A percentile compares a stretch with the other conserved stretches of the same genome.
Evolutionary conservation across 2,797 vertebrate species (phyloP).

Genomic region (Eupleurogrammus muticus): DNA sequence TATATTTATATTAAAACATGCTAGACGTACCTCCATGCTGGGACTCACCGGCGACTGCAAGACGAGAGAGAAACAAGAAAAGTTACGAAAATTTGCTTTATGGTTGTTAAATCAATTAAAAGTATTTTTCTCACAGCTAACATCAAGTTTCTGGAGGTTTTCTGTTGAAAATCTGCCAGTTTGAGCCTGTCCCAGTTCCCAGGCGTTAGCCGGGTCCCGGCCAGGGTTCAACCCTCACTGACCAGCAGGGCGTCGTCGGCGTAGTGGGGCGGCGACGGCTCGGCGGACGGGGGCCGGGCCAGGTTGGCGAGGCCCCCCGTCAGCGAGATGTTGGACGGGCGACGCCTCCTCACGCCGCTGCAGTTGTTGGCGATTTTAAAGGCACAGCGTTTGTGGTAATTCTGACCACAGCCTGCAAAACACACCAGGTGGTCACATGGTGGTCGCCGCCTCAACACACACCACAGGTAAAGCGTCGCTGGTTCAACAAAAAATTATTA

Average conservation of each 20-base stretch:
- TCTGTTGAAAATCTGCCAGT: too few relatives aligned
- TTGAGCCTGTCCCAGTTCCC: too few relatives aligned
- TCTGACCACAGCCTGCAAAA: constrained; percentile 91
- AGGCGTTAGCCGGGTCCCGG: too few relatives aligned
- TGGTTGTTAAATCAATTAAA: too few relatives aligned
- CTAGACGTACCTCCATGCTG: constrained; percentile 90
- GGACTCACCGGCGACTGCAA: constrained; percentile 91
- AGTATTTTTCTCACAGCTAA: too few relatives aligned
- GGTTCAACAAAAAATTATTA: too few relatives aligned
- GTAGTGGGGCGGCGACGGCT: constrained; percentile 82
- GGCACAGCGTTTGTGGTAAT: constrained; percentile 98
- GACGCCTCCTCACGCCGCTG: constrained; percentile 91
- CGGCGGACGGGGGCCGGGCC: constrained; percentile 88
- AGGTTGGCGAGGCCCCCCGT: constrained; percentile 86
- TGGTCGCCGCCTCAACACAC: too few relatives aligned
- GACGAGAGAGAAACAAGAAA: not conserved
- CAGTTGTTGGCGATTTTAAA: constrained; percentile 99
- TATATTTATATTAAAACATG: not conserved
- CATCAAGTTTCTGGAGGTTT: too few relatives aligned
- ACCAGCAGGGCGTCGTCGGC: constrained; percentile 91
- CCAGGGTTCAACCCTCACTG: constrained; percentile 49
- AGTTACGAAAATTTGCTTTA: too few relatives aligned
- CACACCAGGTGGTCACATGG: too few relatives aligned
- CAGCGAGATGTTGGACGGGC: constrained; percentile 93
- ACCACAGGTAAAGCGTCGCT: too few relatives aligned